phyloP scores from a whole-genome alignment of 2,797 vertebrate genomes.

The Molossus alvarezi region DNA sequence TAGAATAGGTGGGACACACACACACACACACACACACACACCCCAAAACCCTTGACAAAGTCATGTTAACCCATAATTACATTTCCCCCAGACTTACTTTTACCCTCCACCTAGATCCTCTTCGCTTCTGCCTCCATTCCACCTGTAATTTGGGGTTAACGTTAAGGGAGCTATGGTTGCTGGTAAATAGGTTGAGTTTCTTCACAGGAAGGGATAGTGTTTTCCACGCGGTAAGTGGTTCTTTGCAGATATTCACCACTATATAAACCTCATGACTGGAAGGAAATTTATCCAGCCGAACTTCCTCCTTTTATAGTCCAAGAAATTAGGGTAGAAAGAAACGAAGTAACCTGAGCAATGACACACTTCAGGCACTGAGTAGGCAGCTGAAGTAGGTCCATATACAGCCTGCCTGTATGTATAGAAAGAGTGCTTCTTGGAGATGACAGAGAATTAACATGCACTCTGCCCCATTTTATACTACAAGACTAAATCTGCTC shows the following conservation, averaged over 20 bases:
- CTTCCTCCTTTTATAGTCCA: constrained; percentile 48
- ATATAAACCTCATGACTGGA: not conserved
- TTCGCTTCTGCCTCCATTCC: not conserved
- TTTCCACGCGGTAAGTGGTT: not conserved
- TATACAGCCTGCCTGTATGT: not conserved
- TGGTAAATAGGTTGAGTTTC: constrained; percentile 27
- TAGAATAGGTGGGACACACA: not conserved
- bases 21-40: too few species aligned
- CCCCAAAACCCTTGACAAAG: not conserved
- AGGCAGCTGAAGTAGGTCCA: constrained; percentile 24
- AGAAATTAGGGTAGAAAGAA: constrained; percentile 56
- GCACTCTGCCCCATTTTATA: constrained; percentile 59
- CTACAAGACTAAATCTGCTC: constrained; percentile 42
- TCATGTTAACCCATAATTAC: not conserved
- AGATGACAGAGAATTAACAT: constrained; percentile 51
- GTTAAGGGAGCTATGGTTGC: not conserved
- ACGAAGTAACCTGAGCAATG: not conserved
- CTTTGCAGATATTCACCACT: not conserved
- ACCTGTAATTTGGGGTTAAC: not conserved
- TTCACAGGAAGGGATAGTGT: constrained; percentile 13
- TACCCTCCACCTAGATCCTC: not conserved
- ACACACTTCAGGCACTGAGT: constrained; percentile 19
- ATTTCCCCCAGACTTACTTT: not conserved
- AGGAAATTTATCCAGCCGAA: not conserved
- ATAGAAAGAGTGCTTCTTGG: constrained; percentile 46